These are phyloP conservation scores for Indicator indicator DNA, from an alignment of 2,113 vertebrate genomes.

Conservation along the genomic window DNA sequence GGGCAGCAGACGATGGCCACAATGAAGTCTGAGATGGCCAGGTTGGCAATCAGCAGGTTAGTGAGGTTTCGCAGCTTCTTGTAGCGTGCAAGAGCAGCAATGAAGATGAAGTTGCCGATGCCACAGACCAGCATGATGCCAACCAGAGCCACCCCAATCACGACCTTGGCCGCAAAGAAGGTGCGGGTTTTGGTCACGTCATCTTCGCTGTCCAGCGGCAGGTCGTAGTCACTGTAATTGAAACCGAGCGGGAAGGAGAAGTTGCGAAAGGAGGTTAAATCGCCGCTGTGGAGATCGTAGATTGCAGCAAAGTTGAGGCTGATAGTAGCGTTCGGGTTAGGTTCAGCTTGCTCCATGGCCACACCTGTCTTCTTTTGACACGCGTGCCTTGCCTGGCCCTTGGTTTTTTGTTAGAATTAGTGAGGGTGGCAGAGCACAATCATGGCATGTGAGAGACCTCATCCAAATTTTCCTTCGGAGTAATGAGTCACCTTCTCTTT, in stretches of 20 bases:
- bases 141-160: constrained; percentile 85
- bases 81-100: constrained; percentile 86
- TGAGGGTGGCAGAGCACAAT: not conserved
- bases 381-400: not conserved
- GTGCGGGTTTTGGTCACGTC: constrained; percentile 90
- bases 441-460: not conserved
- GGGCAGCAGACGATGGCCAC: constrained; percentile 96
- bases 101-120: constrained; percentile 90
- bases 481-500: not conserved
- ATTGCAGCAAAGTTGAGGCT: constrained; percentile 67
- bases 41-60: constrained; percentile 94
- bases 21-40: constrained; percentile 95
- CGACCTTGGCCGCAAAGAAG: constrained; percentile 90
- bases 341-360: constrained; percentile 63
- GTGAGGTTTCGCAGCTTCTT: constrained; percentile 96
- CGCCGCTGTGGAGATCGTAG: constrained; percentile 53
- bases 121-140: constrained; percentile 96
- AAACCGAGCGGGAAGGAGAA: constrained; percentile 77
- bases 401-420: not conserved
- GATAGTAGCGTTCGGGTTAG: not conserved
- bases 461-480: not conserved
- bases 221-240: constrained; percentile 86
- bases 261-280: constrained; percentile 51
- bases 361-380: not conserved
- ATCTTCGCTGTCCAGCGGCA: constrained; percentile 84